These are phyloP conservation scores for Bruchidius siliquastri DNA, from an alignment of 2,888 invertebrate species.

Conservation along the genomic window DNA sequence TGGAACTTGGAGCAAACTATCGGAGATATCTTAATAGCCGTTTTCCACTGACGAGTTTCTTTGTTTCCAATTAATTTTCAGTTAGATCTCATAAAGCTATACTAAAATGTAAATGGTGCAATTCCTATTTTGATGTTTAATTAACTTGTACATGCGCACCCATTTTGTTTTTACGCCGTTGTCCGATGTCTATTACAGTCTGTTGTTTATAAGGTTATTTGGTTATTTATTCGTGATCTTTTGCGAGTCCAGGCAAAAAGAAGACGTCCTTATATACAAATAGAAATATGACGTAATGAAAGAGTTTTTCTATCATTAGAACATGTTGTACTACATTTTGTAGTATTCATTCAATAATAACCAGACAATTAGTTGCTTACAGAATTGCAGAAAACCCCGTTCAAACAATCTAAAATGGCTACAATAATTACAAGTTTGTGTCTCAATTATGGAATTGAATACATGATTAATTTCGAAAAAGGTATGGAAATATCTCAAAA, in stretches of 20 bases:
- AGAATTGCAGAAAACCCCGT: too few species aligned
- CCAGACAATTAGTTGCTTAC: too few species aligned
- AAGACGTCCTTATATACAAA: not conserved
- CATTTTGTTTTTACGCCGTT: not conserved
- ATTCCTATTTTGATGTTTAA: not conserved
- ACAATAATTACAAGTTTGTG: too few species aligned
- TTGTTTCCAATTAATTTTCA: conserved; percentile 28
- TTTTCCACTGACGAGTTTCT: conserved; percentile 24
- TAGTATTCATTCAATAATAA: too few species aligned
- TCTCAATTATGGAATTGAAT: too few species aligned
- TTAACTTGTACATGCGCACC: not conserved
- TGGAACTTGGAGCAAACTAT: conserved; percentile 9
- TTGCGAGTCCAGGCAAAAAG: not conserved
- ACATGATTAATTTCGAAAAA: too few species aligned
- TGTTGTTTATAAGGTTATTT: not conserved
- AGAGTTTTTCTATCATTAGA: too few species aligned
- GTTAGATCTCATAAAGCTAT: not conserved
- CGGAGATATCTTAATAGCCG: conserved; percentile 26
- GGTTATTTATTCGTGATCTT: not conserved
- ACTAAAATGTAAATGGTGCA: not conserved
- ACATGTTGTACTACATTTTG: too few species aligned
- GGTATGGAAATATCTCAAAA: too few species aligned
- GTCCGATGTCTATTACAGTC: not conserved
- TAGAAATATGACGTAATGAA: too few species aligned
- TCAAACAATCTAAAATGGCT: too few species aligned